phyloP scores from a whole-genome alignment of 2,113 vertebrate species.

The Myodes glareolus region DNA sequence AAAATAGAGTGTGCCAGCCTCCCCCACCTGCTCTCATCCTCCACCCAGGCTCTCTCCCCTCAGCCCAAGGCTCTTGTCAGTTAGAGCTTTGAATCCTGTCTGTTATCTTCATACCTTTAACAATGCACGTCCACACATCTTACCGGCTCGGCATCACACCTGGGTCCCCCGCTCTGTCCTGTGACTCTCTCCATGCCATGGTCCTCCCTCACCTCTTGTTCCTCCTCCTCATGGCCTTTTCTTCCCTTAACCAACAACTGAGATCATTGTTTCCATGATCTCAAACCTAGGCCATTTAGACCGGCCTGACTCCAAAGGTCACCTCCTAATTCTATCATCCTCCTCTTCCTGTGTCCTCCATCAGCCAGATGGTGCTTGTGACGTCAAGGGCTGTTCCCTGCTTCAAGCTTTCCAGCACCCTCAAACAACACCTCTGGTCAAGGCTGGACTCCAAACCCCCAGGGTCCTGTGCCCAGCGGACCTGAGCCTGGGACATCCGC shows the following conservation, averaged over 20 bases:
- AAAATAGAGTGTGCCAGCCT: not conserved
- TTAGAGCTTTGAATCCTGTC: not conserved
- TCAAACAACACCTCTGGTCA: not conserved
- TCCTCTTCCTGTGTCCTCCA: not conserved
- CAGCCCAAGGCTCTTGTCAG: not conserved
- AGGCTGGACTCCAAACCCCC: not conserved
- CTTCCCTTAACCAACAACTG: not conserved
- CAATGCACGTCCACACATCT: not conserved
- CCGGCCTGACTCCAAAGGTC: not conserved
- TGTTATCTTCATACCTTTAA: not conserved
- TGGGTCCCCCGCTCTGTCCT: not conserved
- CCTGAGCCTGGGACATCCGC: not conserved
- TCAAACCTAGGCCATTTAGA: not conserved
- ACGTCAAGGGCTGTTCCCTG: not conserved
- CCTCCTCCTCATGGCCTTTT: not conserved
- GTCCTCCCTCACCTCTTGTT: fast-evolving
- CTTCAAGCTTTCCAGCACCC: not conserved
- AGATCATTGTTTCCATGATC: not conserved
- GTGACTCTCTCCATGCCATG: fast-evolving
- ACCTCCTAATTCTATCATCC: not conserved
- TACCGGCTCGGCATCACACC: fast-evolving
- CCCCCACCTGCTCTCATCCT: not conserved
- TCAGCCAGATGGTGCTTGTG: not conserved
- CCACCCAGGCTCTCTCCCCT: not conserved
- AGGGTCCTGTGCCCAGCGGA: not conserved